Evolutionary conservation across 2,797 vertebrate species (phyloP).

Genomic region (Dendrocincla tyrannina): DNA sequence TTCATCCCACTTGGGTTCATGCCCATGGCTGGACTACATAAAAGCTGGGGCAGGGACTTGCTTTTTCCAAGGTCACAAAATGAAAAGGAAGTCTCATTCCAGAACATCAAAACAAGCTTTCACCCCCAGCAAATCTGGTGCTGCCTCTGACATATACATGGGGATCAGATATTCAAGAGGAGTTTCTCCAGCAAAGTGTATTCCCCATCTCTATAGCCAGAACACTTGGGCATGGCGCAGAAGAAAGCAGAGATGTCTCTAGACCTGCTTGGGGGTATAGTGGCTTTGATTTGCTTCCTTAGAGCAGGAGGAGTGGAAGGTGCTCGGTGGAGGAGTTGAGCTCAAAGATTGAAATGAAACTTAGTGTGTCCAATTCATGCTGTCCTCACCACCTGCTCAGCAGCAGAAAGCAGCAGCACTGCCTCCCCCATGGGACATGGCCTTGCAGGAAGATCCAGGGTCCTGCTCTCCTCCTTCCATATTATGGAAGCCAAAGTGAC

Average conservation of each 20-base stretch:
- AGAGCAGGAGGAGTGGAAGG: neutral
- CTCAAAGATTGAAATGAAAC: neutral
- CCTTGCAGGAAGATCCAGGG: rapidly evolving
- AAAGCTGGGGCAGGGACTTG: neutral
- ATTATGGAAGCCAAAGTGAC: neutral
- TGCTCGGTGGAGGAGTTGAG: neutral
- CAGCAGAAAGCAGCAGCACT: neutral
- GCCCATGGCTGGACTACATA: neutral
- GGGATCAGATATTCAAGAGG: neutral
- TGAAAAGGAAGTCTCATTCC: neutral
- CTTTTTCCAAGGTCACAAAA: neutral
- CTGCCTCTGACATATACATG: neutral
- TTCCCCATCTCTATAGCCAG: neutral
- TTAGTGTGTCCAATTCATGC: neutral
- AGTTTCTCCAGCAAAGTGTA: rapidly evolving
- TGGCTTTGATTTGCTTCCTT: neutral
- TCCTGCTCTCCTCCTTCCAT: neutral
- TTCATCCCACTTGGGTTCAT: neutral
- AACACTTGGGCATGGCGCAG: too few species aligned
- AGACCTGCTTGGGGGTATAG: neutral
- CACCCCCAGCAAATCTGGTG: neutral
- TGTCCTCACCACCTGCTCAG: neutral
- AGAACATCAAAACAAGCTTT: neutral
- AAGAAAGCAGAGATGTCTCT: neutral
- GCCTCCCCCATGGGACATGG: neutral